Evolutionary conservation across 30 jellyfish, hydroid and myxozoan genomes (phyloP).

Genomic region (Aurelia aurita complex sp. Pacific): DNA sequence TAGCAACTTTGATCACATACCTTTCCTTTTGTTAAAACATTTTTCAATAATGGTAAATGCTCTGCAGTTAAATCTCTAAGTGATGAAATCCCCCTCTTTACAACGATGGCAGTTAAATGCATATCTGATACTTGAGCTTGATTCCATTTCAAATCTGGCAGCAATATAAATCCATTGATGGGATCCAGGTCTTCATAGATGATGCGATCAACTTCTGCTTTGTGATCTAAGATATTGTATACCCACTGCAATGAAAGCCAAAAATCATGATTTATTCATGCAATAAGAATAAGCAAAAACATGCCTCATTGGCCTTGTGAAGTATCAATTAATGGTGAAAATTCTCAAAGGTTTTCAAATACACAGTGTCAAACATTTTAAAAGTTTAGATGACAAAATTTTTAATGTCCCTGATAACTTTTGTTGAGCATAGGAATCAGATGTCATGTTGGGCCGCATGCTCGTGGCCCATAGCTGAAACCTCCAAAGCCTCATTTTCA

Average conservation of each 20-base stretch:
- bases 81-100: constrained; percentile 52
- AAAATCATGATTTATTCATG: not conserved
- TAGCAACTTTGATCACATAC: constrained; percentile 36
- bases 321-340: too few species aligned
- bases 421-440: too few species aligned
- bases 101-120: constrained; percentile 74
- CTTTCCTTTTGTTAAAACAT: constrained; percentile 70
- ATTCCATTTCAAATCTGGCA: constrained; percentile 98
- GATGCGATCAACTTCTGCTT: constrained; percentile 87
- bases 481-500: too few species aligned
- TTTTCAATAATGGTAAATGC: constrained; percentile 89
- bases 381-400: too few species aligned
- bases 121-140: constrained; percentile 80
- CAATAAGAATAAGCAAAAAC: not conserved
- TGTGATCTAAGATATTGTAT: constrained; percentile 85
- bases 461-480: too few species aligned
- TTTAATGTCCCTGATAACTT: too few species aligned
- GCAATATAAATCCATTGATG: constrained; percentile 76
- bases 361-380: too few species aligned
- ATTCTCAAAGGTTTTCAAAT: too few species aligned
- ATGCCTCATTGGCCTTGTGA: not conserved
- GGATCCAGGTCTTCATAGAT: constrained; percentile 90
- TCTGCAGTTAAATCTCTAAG: constrained; percentile 68
- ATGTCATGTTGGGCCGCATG: too few species aligned
- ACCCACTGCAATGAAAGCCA: constrained; percentile 80